phyloP scores from a whole-genome alignment of 92 coral and sea anemone genomes.

The Zoanthus solanderi region DNA sequence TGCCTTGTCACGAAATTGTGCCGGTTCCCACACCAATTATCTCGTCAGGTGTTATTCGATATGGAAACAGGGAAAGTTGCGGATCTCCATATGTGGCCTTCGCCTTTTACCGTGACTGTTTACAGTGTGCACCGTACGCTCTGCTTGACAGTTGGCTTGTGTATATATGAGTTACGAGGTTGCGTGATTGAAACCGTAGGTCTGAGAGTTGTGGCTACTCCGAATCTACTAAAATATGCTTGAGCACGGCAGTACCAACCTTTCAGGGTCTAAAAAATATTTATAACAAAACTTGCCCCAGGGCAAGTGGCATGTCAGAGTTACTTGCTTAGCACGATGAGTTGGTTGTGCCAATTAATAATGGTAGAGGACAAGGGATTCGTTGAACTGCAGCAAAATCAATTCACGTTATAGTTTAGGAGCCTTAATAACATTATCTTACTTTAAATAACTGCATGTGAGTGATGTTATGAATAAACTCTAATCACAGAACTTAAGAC shows the following conservation, averaged over 20 bases:
- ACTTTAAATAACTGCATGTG: too few species aligned
- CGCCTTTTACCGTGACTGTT: constrained; percentile 9
- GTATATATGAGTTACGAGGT: constrained; percentile 36
- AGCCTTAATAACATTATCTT: constrained; percentile 7
- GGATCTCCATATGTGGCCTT: constrained; percentile 39
- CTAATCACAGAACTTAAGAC: not conserved
- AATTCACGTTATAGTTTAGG: constrained; percentile 34
- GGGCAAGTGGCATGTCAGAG: constrained; percentile 26
- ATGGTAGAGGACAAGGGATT: constrained; percentile 50
- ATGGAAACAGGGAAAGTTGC: constrained; percentile 39
- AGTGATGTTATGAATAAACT: too few species aligned
- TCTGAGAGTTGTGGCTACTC: constrained; percentile 25
- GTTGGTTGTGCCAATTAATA: not conserved
- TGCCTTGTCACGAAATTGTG: constrained; percentile 20
- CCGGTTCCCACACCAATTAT: constrained; percentile 43
- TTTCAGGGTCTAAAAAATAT: constrained; percentile 4
- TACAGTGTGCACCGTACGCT: constrained; percentile 17
- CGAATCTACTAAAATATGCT: constrained; percentile 45
- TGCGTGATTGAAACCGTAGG: constrained; percentile 39
- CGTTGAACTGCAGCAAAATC: constrained; percentile 41
- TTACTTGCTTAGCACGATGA: not conserved
- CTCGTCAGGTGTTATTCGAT: constrained; percentile 42
- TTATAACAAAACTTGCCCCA: not conserved
- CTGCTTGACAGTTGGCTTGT: constrained; percentile 39
- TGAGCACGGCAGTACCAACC: constrained; percentile 34